Evolutionary conservation across 2,113 vertebrate species (phyloP).

Genomic region (Axis porcinus): DNA sequence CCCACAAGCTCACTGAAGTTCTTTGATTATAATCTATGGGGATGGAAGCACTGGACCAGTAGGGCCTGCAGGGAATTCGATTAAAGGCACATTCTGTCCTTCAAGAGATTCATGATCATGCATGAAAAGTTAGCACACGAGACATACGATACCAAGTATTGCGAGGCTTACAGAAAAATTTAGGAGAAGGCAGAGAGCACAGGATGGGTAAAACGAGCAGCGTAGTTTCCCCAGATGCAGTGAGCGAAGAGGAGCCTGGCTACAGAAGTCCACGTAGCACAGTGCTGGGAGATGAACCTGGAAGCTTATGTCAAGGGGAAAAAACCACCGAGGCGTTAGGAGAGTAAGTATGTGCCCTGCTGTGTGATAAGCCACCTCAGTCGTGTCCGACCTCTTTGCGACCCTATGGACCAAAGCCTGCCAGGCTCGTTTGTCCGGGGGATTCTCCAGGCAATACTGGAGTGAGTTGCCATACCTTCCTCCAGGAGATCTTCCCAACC

Average conservation of each 20-base stretch:
- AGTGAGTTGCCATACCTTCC: not conserved
- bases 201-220: not conserved
- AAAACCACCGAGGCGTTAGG: not conserved
- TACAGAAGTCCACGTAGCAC: not conserved
- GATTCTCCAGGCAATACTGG: not conserved
- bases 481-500: not conserved
- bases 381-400: not conserved
- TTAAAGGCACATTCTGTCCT: not conserved
- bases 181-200: not conserved
- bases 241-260: not conserved
- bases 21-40: not conserved
- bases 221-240: not conserved
- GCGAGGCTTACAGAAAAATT: not conserved
- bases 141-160: not conserved
- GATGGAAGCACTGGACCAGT: not conserved
- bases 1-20: not conserved
- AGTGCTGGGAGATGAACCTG: not conserved
- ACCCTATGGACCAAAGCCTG: not conserved
- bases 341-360: not conserved
- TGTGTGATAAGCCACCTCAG: not conserved
- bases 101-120: not conserved
- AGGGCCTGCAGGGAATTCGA: not conserved
- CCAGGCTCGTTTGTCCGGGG: not conserved
- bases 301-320: not conserved
- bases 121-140: not conserved